Evolutionary conservation across 2,888 invertebrate genomes (phyloP), one percentile per base, ranked within the genome.

Genomic region (Ecdyonurus torrentis): DNA sequence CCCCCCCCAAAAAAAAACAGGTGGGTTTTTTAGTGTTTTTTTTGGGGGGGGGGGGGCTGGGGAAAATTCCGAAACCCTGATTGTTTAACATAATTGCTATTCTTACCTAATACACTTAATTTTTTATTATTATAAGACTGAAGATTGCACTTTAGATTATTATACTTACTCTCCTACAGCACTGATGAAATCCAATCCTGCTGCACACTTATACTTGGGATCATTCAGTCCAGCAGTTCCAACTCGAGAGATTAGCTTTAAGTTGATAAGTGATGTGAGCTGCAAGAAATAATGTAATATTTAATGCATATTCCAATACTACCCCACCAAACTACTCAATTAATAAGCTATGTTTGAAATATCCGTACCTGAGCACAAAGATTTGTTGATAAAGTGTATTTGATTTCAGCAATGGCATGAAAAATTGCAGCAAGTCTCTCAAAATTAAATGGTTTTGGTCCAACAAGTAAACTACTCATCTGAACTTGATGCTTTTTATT

Each of bases 361-460:
- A 50, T n/a, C 55, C 62, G 65, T 67, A 78, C 78, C 78, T 94
- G 94, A 1, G 89, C 85, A 50, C 91, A 77, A n/a, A 95, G 77
- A 72, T 88, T 89, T 66, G 91, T 91, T 50, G 92, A 91, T 20
- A 94, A 80, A 22, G 89, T 87, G 25, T 91, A 87, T 72, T 86
- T 87, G 64, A 89, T 89, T 64, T 91, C 88, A 20, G 91, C 77
- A 71, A 96, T 91, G 1, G 91, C 86, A 72, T 91, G 91, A 74
- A 93, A 94, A 69, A 94, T 93, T 1, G 92, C 91, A 63, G 93
- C 74, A 68, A 93, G 77, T 25, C 94, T 79, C 71, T 91, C 89
- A 52, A 93, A 76, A 0, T 86, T 84, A 70, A 94, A 94, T 0
- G 84, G 79, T 73, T 90, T 90, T 0, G 94, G 94, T 0, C 92